Evolutionary conservation across 2,113 vertebrate species (phyloP).

Genomic region (Notothenia rossii): DNA sequence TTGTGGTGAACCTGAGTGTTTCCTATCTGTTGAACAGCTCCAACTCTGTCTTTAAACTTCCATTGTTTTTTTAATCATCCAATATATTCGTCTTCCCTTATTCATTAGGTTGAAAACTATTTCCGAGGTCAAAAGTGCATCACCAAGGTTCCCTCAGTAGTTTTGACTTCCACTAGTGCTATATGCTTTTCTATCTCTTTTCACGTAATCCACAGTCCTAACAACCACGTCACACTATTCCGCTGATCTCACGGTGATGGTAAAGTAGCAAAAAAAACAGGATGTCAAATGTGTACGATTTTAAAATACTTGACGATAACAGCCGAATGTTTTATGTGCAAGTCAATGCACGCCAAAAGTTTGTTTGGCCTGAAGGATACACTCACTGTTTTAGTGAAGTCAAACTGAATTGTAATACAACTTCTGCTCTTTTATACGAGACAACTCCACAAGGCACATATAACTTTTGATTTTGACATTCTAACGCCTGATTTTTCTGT

Average conservation of each 20-base stretch:
- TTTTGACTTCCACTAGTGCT: background rate
- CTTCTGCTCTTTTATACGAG: background rate
- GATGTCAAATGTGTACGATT: no score
- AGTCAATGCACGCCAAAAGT: background rate
- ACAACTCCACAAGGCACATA: background rate
- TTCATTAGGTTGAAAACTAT: background rate
- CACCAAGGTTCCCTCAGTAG: background rate
- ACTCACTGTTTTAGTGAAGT: no score
- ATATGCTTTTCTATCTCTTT: background rate
- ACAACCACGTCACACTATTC: background rate
- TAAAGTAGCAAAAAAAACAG: background rate
- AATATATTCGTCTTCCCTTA: background rate
- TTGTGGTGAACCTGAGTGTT: constrained; percentile 8
- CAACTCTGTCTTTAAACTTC: background rate
- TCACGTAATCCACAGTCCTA: background rate
- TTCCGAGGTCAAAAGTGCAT: background rate
- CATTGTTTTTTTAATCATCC: background rate
- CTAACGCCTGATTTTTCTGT: background rate
- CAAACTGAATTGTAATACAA: background rate
- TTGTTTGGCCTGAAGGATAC: background rate
- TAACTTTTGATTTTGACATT: background rate
- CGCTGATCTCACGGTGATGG: background rate
- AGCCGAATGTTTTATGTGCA: no score
- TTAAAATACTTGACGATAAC: no score
- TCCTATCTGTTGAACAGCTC: background rate